phyloP scores from a whole-genome alignment of 2,113 vertebrate species.

The Upupa epops region DNA sequence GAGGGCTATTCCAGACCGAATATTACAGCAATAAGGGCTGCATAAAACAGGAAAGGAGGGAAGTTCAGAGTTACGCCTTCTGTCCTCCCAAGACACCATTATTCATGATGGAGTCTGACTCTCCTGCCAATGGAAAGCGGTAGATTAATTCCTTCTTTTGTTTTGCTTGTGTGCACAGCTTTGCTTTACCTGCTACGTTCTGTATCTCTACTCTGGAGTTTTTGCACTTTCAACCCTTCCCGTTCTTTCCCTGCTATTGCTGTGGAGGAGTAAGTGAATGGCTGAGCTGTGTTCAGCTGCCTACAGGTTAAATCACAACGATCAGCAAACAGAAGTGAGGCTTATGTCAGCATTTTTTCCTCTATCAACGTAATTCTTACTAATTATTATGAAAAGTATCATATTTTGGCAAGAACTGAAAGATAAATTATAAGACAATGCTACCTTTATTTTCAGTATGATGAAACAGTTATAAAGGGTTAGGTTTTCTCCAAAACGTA shows the following conservation, averaged over 20 bases:
- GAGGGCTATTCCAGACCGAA: too few relatives aligned
- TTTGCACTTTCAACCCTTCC: background rate
- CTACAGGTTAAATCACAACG: background rate
- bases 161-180: background rate
- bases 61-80: rapidly evolving
- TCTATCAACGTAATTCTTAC: background rate
- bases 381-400: background rate
- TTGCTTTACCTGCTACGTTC: background rate
- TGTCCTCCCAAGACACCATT: background rate
- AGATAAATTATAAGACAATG: background rate
- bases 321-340: background rate
- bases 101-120: rapidly evolving
- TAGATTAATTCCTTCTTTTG: background rate
- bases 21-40: too few relatives aligned
- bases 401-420: background rate
- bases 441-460: background rate
- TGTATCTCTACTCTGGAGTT: background rate
- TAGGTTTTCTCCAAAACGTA: background rate
- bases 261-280: rapidly evolving
- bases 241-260: too few relatives aligned
- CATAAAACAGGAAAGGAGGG: background rate
- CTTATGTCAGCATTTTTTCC: background rate
- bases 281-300: background rate
- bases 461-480: background rate
- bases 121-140: rapidly evolving